These are phyloP conservation scores for Eubasilissa splendida DNA, from an alignment of 2,888 invertebrate species.

Conservation along the genomic window DNA sequence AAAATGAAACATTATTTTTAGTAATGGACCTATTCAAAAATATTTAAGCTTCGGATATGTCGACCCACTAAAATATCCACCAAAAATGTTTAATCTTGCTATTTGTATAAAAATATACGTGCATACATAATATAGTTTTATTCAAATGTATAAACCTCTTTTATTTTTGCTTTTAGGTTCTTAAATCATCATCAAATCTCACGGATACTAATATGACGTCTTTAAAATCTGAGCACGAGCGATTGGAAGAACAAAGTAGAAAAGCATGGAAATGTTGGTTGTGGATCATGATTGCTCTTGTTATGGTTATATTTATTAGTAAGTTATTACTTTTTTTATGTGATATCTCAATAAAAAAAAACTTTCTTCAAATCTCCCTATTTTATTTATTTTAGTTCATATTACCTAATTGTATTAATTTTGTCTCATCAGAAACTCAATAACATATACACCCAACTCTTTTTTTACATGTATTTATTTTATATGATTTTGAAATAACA, in stretches of 20 bases:
- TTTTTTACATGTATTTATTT: too few species aligned
- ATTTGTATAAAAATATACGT: too few species aligned
- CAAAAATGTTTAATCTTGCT: too few species aligned
- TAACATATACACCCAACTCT: too few species aligned
- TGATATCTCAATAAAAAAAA: slow-evolving; percentile 24
- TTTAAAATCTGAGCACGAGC: slow-evolving; percentile 85
- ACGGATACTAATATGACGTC: slow-evolving; percentile 86
- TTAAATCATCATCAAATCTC: slow-evolving; percentile 83
- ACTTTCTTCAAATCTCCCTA: neutral
- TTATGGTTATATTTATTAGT: slow-evolving; percentile 91
- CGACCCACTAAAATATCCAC: too few species aligned
- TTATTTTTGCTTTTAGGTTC: slow-evolving; percentile 68
- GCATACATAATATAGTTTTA: too few species aligned
- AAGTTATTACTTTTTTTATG: slow-evolving; percentile 65
- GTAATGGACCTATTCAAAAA: too few species aligned
- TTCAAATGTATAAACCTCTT: neutral
- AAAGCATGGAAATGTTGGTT: slow-evolving; percentile 96
- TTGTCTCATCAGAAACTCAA: too few species aligned
- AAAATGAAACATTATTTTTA: too few species aligned
- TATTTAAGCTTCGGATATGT: too few species aligned
- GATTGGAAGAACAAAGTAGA: slow-evolving; percentile 87
- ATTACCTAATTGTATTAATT: too few species aligned
- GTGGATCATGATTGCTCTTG: slow-evolving; percentile 91
- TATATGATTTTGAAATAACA: too few species aligned
- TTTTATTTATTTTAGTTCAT: neutral